These are phyloP conservation scores for Pseudochaenichthys georgianus DNA, from an alignment of 2,797 vertebrate species.

Conservation along the genomic window DNA sequence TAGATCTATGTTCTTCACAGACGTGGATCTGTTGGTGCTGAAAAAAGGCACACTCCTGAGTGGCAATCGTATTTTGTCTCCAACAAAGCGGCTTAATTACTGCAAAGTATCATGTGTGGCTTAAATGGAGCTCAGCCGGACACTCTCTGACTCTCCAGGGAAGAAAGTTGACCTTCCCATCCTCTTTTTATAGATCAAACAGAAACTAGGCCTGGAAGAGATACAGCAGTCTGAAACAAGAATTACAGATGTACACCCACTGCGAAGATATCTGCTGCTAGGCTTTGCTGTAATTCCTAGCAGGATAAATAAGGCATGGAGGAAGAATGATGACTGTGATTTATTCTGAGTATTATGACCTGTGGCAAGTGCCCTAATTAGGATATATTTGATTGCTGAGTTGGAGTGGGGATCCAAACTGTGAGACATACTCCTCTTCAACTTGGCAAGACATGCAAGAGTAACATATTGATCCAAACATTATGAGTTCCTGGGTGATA, in stretches of 20 bases:
- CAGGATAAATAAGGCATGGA: conserved; percentile 10
- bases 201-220: conserved; percentile 17
- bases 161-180: conserved; percentile 36
- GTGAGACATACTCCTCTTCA: conserved; percentile 10
- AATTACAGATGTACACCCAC: conserved; percentile 33
- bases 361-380: conserved; percentile 40
- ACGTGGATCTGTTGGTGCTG: background rate
- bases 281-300: conserved; percentile 21
- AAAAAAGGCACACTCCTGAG: background rate
- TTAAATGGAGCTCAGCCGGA: conserved; percentile 19
- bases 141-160: conserved; percentile 12
- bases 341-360: conserved; percentile 32
- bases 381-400: conserved; percentile 26
- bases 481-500: conserved; percentile 6
- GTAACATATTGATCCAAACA: conserved; percentile 2
- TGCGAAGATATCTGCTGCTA: background rate
- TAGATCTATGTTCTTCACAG: conserved; percentile 4
- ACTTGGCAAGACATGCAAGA: background rate
- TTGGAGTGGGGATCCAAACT: conserved; percentile 19
- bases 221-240: conserved; percentile 26
- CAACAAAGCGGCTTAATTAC: conserved; percentile 35
- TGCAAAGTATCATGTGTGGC: conserved; percentile 16
- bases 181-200: conserved; percentile 45
- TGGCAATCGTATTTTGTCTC: conserved; percentile 15
- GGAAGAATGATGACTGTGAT: conserved; percentile 20